Evolutionary conservation across 2,113 vertebrate species (phyloP).

Genomic region (Tenrec ecaudatus): DNA sequence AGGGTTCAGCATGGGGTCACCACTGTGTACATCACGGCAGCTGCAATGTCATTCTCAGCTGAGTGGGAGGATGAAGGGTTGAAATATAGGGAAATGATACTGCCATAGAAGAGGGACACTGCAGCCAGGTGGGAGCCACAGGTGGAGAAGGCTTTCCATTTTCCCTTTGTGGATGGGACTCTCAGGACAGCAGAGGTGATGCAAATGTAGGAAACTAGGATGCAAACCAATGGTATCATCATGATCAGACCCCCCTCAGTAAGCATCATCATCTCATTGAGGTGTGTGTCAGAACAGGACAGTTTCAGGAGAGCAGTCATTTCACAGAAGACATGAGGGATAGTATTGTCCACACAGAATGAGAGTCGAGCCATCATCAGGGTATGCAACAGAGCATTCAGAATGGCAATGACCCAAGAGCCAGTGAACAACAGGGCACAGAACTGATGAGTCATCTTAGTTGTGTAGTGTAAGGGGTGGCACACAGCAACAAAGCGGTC

Average conservation of each 20-base stretch:
- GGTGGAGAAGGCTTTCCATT: conserved; percentile 76
- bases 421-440: conserved; percentile 41
- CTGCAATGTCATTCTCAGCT: not conserved
- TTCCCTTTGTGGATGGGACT: conserved; percentile 34
- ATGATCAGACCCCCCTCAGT: conserved; percentile 59
- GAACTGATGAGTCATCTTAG: not conserved
- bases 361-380: conserved; percentile 59
- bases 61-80: conserved; percentile 73
- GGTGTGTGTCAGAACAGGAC: conserved; percentile 36
- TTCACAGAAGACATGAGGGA: conserved; percentile 81
- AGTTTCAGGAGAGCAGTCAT: conserved; percentile 56
- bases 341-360: conserved; percentile 61
- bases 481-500: conserved; percentile 66
- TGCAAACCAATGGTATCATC: not conserved
- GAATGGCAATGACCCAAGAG: conserved; percentile 50
- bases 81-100: conserved; percentile 76
- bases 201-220: conserved; percentile 30
- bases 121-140: conserved; percentile 69
- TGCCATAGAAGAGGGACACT: conserved; percentile 79
- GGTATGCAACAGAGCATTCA: conserved; percentile 72
- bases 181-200: conserved; percentile 68
- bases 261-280: conserved; percentile 65
- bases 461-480: conserved; percentile 60
- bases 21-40: conserved; percentile 80
- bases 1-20: conserved; percentile 81